A percentile compares a stretch with the other conserved stretches of the same genome.
Evolutionary conservation across 1,140 invertebrate species (phyloP).

Genomic region (Eciton burchellii): DNA sequence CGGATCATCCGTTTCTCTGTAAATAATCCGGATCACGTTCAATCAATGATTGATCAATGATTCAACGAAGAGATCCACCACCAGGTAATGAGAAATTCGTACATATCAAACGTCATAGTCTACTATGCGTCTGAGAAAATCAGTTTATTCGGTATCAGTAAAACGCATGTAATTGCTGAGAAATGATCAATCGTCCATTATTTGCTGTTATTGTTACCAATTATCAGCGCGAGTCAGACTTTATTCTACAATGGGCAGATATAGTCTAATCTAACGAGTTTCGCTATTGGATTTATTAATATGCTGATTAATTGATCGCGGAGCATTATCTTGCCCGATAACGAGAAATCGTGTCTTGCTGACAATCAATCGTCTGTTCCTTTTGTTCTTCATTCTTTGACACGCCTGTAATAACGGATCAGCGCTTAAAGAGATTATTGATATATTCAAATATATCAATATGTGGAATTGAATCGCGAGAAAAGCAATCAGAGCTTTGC

Average conservation of each 20-base stretch:
- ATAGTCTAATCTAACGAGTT: slow-evolving; percentile 51
- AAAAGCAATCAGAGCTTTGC: neutral
- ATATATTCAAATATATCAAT: neutral
- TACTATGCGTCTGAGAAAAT: neutral
- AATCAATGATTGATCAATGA: slow-evolving; percentile 41
- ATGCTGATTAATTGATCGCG: slow-evolving; percentile 66
- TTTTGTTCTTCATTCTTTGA: no score
- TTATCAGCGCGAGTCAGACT: slow-evolving; percentile 13
- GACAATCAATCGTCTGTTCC: slow-evolving; percentile 6
- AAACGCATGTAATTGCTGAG: neutral
- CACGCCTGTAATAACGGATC: no score
- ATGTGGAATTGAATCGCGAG: neutral
- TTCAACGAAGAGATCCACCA: neutral
- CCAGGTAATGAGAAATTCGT: neutral
- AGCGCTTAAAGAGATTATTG: no score
- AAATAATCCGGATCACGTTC: slow-evolving; percentile 6
- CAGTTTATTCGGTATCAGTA: neutral
- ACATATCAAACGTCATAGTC: no score
- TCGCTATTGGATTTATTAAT: slow-evolving; percentile 24
- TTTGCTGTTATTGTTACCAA: neutral
- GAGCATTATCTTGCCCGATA: slow-evolving; percentile 50
- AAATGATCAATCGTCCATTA: neutral
- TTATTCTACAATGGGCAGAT: neutral
- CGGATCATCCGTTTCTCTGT: slow-evolving; percentile 1
- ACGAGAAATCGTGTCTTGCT: neutral